Evolutionary conservation across 2,888 invertebrate species (phyloP).

Genomic region (Alentia gelatinosa): DNA sequence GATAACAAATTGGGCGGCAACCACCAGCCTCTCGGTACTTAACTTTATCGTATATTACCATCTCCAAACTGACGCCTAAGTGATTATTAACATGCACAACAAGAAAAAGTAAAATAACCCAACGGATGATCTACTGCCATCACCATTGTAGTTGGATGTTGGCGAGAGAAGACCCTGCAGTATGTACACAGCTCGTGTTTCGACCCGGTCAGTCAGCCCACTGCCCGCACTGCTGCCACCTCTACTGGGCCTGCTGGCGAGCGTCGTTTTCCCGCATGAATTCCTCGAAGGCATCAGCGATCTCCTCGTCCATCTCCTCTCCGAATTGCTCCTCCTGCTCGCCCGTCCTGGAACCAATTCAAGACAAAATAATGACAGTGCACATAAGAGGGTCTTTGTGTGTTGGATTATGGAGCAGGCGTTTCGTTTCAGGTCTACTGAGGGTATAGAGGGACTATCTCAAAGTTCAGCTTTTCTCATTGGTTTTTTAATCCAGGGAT

Average conservation of each 20-base stretch:
- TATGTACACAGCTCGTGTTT: not conserved
- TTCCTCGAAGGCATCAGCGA: conserved; percentile 61
- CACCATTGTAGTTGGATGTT: not conserved
- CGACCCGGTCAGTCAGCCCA: not conserved
- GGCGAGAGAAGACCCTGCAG: not conserved
- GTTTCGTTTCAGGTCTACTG: too few relatives aligned
- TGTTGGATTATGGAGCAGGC: too few relatives aligned
- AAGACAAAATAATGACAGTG: not conserved
- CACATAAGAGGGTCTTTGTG: not conserved
- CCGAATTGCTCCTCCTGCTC: not conserved
- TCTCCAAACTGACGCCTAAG: not conserved
- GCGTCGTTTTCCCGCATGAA: conserved; percentile 58
- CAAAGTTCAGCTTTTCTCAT: too few relatives aligned
- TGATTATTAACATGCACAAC: conserved; percentile 1
- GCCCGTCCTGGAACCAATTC: not conserved
- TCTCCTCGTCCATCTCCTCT: conserved; percentile 61
- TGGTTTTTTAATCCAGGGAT: too few relatives aligned
- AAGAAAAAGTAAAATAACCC: not conserved
- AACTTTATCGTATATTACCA: not conserved
- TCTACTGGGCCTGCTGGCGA: not conserved
- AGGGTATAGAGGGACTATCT: too few relatives aligned
- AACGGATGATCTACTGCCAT: not conserved
- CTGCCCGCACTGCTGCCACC: not conserved
- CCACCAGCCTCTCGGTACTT: not conserved
- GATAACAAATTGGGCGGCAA: not conserved